Base-by-base conservation (phyloP, 2,797 vertebrate genomes). In the Octomys mimax region DNA sequence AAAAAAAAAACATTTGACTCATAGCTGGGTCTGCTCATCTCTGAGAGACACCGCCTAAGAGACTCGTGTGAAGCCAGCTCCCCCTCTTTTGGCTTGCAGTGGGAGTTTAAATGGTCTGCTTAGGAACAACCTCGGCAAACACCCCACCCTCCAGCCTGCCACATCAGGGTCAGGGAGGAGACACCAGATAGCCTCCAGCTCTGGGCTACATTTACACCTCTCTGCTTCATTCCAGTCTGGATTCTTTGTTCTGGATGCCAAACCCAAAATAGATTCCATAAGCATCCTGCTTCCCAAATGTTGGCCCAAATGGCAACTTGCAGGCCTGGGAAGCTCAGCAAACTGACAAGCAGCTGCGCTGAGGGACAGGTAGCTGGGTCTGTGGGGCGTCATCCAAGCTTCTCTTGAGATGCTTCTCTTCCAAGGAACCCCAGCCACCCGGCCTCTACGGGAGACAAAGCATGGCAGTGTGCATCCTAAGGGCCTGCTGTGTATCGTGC, bases 201-300 rank as follows among this genome's bases (percentile, higher is more conserved):
- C 97, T 96, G 96, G 95, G 95, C 97, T 89, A 89, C 92, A 94
- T 97, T 97, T 95, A 96, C 94, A 94, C 97, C 94, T 97, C 97
- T 93, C 68, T 89, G 89, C 91, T 92, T 95, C 90, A 79, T 97
- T 97, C 92, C 96, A 92, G 95, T 52, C 84, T 12, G 12, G 83
- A 92, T 87, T 86, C 97, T 98, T 98, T 98, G 97, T 98, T 98
- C 98, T 97, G 91, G 31, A 89, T 98, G 97, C 98, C 98, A 98
- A 98, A 84, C 93, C 87, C 91, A 97, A 90, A 98, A 97, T 98
- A 97, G 96, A 96, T 98, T 97, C 97, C 97, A 98, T 97, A 97
- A 98, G 95, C 91, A 96, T 96, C 84, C 97, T 97, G 97, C 88
- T 95, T 87, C 78, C 97, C 97, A 97, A 97, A 97, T 98, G 97